These are phyloP conservation scores for Flexamia atlantica DNA, from an alignment of 2,888 invertebrate genomes.

Conservation along the genomic window DNA sequence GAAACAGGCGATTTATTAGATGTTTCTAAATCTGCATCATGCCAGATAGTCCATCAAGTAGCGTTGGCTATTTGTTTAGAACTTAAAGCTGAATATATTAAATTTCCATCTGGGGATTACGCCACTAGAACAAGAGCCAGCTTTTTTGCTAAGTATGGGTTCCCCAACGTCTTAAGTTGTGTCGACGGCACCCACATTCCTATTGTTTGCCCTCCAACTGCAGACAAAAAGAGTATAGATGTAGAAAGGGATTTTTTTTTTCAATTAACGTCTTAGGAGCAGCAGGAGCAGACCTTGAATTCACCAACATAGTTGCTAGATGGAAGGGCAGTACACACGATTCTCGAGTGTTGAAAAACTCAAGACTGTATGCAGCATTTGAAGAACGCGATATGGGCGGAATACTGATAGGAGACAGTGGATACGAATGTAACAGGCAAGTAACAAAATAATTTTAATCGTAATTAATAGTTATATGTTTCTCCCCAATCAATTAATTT, in stretches of 20 bases:
- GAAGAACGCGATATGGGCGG: slow-evolving; percentile 11
- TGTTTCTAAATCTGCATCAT: neutral
- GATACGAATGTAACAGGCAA: slow-evolving; percentile 44
- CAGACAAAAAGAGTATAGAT: neutral
- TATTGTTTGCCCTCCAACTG: neutral
- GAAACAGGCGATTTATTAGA: neutral
- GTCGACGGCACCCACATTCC: neutral
- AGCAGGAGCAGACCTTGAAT: slow-evolving; percentile 20
- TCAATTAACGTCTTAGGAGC: slow-evolving; percentile 3
- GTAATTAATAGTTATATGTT: no score
- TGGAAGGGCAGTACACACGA: slow-evolving; percentile 22
- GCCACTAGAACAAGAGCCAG: neutral
- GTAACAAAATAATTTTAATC: neutral
- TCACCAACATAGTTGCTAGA: slow-evolving; percentile 6
- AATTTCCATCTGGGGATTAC: neutral
- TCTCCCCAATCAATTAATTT: no score
- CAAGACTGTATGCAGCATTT: neutral
- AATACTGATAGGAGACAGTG: slow-evolving; percentile 28
- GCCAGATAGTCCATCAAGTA: neutral
- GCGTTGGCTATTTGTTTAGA: neutral
- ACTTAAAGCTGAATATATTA: neutral
- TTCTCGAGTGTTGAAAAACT: neutral
- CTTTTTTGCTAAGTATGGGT: neutral
- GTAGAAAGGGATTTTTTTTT: slow-evolving; percentile 7
- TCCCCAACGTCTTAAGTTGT: neutral